Percentiles rank a stretch among this genome's conserved stretches.
These are phyloP conservation scores for Rhingia campestris DNA, from an alignment of 2,888 invertebrate genomes.

Conservation along the genomic window DNA sequence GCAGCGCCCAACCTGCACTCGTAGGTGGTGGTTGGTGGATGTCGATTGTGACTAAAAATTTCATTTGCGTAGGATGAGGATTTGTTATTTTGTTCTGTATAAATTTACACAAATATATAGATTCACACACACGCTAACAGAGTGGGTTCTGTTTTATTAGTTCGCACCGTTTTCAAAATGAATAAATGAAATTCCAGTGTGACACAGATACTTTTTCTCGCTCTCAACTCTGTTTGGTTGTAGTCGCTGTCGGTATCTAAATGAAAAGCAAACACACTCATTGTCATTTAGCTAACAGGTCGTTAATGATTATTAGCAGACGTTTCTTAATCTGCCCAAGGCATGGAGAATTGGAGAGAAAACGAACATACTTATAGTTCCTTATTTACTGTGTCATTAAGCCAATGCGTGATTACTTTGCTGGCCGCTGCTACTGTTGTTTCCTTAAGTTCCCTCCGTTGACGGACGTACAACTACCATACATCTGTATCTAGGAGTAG, in stretches of 20 bases:
- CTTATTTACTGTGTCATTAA: constrained; percentile 53
- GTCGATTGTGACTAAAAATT: constrained; percentile 1
- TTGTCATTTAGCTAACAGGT: constrained; percentile 53
- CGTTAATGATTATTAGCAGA: constrained; percentile 63
- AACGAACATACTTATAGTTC: constrained; percentile 17
- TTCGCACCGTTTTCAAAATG: constrained; percentile 35
- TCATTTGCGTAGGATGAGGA: constrained; percentile 30
- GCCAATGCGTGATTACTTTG: constrained; percentile 52
- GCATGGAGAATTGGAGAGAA: not conserved
- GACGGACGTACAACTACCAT: not conserved
- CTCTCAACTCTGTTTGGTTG: not conserved
- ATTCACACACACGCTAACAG: not conserved
- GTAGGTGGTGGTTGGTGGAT: constrained; percentile 21
- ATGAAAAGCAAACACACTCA: constrained; percentile 65
- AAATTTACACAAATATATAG: not conserved
- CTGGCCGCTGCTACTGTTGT: not conserved
- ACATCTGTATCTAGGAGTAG: constrained; percentile 27
- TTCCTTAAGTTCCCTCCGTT: not conserved
- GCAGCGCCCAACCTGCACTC: constrained; percentile 5
- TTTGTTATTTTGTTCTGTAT: constrained; percentile 16
- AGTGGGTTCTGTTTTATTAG: constrained; percentile 22
- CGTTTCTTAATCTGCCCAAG: constrained; percentile 27
- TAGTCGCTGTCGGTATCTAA: constrained; percentile 29
- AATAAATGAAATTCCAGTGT: constrained; percentile 42
- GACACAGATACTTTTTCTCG: constrained; percentile 30